Evolutionary conservation across 2,888 invertebrate species (phyloP).

Genomic region (Periphyllus acericola): DNA sequence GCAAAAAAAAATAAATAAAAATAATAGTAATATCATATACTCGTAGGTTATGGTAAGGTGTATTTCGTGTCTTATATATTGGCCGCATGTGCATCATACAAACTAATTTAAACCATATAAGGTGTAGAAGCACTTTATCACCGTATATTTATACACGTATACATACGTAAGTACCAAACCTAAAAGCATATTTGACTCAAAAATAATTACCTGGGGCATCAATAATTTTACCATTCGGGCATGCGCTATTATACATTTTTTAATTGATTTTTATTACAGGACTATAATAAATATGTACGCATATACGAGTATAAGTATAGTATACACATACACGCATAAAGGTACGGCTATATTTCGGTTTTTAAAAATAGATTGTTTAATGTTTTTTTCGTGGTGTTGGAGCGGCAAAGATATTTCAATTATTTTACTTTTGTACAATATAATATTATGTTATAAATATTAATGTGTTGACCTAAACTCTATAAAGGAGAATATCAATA

Average conservation of each 20-base stretch:
- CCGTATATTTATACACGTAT: too few relatives aligned
- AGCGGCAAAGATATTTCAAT: background rate
- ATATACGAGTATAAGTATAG: background rate
- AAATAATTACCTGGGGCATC: background rate
- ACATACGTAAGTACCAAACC: background rate
- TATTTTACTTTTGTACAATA: background rate
- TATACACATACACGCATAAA: background rate
- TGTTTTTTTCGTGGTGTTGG: background rate
- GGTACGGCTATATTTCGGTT: background rate
- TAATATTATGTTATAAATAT: background rate
- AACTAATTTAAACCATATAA: background rate
- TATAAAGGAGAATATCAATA: background rate
- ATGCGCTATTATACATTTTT: background rate
- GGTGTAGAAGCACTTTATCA: too few relatives aligned
- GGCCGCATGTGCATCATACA: background rate
- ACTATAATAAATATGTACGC: background rate
- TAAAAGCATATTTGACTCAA: background rate
- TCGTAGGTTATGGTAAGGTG: background rate
- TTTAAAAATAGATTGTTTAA: background rate
- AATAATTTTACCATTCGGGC: background rate
- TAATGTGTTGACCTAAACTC: background rate
- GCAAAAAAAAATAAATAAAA: too few relatives aligned
- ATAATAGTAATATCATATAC: too few relatives aligned
- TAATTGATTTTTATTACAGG: background rate
- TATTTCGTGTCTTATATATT: background rate